phyloP scores from a whole-genome alignment of 2,113 vertebrate species.

The Eidolon helvum region DNA sequence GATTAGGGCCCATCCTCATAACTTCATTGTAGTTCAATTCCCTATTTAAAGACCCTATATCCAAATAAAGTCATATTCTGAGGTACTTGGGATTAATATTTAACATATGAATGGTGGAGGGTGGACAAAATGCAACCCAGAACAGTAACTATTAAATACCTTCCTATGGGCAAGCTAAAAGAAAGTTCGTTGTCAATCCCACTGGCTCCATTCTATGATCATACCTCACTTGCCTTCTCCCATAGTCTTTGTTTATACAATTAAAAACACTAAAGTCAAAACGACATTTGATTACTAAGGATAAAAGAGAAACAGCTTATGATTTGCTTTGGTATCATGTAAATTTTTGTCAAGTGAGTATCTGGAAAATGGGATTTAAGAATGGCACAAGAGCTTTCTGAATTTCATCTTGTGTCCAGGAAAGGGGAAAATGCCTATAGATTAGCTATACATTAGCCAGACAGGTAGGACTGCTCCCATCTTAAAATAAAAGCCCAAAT shows the following conservation, averaged over 20 bases:
- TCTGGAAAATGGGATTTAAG: neutral
- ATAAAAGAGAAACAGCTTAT: neutral
- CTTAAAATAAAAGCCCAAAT: neutral
- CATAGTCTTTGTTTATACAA: neutral
- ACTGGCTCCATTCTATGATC: neutral
- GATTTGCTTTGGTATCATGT: neutral
- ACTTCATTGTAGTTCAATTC: neutral
- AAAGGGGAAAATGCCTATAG: neutral
- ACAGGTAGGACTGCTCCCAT: neutral
- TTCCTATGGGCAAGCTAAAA: neutral
- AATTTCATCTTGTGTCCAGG: neutral
- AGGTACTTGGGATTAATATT: neutral
- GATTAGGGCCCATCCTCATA: neutral
- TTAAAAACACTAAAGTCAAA: neutral
- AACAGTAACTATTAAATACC: neutral
- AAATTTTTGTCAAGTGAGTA: neutral
- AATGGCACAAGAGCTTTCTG: neutral
- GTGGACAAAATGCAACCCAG: neutral
- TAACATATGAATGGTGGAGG: neutral
- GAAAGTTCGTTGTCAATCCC: neutral
- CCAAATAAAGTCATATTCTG: neutral
- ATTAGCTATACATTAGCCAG: neutral
- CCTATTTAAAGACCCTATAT: neutral
- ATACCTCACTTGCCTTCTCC: neutral
- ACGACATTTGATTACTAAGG: neutral